Conservation (phyloP, 2,888 invertebrate species). For the Encarsia formosa region DNA sequence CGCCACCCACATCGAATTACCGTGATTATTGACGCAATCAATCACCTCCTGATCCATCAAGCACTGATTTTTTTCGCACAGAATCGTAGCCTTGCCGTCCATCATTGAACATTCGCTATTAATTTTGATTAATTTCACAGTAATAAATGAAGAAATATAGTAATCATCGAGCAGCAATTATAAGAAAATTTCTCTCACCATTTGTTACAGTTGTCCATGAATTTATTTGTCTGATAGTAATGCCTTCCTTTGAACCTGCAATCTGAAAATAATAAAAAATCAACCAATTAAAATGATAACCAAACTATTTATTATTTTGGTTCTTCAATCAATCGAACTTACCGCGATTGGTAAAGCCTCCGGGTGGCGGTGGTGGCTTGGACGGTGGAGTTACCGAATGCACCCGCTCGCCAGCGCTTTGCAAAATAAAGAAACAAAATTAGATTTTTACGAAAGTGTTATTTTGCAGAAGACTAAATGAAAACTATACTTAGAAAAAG, state of each 20-base stretch:
- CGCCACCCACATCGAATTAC: slow-evolving; percentile 67
- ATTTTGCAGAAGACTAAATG: too few species aligned
- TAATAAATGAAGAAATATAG: too few species aligned
- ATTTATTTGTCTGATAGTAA: slow-evolving; percentile 55
- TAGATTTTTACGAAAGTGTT: too few species aligned
- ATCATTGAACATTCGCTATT: slow-evolving; percentile 57
- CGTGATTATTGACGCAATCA: slow-evolving; percentile 60
- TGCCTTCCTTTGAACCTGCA: slow-evolving; percentile 57
- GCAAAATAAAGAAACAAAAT: too few species aligned
- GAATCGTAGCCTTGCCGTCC: slow-evolving; percentile 51
- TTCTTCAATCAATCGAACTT: too few species aligned
- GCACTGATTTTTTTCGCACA: slow-evolving; percentile 71
- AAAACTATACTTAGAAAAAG: too few species aligned
- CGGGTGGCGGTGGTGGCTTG: not conserved
- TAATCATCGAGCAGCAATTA: too few species aligned
- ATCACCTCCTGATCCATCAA: slow-evolving; percentile 70
- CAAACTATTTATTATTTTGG: too few species aligned
- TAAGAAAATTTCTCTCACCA: slow-evolving; percentile 57
- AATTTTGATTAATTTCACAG: too few species aligned
- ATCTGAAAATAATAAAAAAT: slow-evolving; percentile 33
- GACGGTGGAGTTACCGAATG: slow-evolving; percentile 16
- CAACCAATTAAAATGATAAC: too few species aligned
- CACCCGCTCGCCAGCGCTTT: too few species aligned
- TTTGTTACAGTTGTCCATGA: slow-evolving; percentile 67
- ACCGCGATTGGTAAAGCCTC: not conserved